Percentiles rank a stretch among this genome's conserved stretches.
Evolutionary conservation across 2,797 vertebrate genomes (phyloP).

Genomic region (Alexandromys oeconomus): DNA sequence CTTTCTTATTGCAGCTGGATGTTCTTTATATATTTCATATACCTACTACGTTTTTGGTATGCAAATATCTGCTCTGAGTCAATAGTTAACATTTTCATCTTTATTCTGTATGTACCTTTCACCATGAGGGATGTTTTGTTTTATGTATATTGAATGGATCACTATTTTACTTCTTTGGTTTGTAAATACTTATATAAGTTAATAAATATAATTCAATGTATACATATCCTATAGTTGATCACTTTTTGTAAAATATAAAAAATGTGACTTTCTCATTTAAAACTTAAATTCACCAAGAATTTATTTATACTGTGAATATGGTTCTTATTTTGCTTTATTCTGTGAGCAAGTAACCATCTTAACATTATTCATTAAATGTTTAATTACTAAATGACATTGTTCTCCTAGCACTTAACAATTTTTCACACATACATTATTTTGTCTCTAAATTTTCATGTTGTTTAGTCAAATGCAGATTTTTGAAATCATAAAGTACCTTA

Average conservation of each 20-base stretch:
- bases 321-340: neutral
- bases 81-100: neutral
- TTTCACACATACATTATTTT: neutral
- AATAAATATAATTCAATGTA: neutral
- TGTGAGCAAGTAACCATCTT: neutral
- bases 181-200: neutral
- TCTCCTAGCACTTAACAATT: neutral
- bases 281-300: neutral
- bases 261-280: neutral
- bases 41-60: neutral
- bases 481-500: neutral
- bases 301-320: conserved; percentile 11
- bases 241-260: neutral
- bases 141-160: neutral
- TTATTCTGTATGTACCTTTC: neutral
- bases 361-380: neutral
- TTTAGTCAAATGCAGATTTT: neutral
- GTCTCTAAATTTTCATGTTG: neutral
- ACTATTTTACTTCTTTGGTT: neutral
- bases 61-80: neutral
- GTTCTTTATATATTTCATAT: conserved; percentile 45
- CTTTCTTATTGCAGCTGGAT: conserved; percentile 9
- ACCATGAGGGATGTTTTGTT: neutral
- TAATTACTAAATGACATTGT: neutral
- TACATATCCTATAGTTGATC: neutral